Evolutionary conservation across 2,113 vertebrate species (phyloP).

Genomic region (Cyphomyrus plagiostoma): DNA sequence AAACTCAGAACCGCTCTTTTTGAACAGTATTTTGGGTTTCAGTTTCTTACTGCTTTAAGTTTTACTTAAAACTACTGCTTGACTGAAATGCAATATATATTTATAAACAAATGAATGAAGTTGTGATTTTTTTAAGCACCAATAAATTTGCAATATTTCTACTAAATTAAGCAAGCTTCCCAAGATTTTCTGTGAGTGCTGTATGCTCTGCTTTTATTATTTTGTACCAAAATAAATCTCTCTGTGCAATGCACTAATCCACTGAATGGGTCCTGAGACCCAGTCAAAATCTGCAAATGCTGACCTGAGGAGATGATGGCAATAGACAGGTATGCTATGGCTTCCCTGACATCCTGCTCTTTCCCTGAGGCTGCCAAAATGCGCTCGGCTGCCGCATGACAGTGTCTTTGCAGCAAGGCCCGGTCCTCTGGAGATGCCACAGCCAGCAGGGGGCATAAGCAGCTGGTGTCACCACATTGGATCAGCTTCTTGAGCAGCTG

Average conservation of each 20-base stretch:
- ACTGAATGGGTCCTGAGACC: background rate
- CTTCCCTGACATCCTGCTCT: conserved; percentile 64
- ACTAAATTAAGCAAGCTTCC: background rate
- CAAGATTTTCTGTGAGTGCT: background rate
- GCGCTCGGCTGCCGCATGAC: conserved; percentile 66
- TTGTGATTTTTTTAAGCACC: background rate
- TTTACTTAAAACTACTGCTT: background rate
- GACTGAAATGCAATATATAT: no score
- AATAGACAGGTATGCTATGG: conserved; percentile 80
- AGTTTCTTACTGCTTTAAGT: background rate
- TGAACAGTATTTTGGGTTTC: background rate
- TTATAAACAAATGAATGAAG: background rate
- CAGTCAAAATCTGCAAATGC: background rate
- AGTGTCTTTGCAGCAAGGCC: conserved; percentile 66
- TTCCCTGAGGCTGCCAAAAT: conserved; percentile 58
- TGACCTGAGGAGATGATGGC: conserved; percentile 83
- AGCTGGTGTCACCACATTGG: conserved; percentile 72
- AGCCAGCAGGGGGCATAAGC: conserved; percentile 71
- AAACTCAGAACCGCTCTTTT: background rate
- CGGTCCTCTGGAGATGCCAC: conserved; percentile 68
- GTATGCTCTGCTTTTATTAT: background rate
- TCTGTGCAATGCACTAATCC: background rate
- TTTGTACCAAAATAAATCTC: background rate
- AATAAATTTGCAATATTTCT: background rate
- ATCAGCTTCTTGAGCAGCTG: conserved; percentile 84